Percentiles rank a stretch among this genome's conserved stretches.
Conservation (phyloP, 2,888 invertebrate genomes). For the Trachelus tabidus region DNA sequence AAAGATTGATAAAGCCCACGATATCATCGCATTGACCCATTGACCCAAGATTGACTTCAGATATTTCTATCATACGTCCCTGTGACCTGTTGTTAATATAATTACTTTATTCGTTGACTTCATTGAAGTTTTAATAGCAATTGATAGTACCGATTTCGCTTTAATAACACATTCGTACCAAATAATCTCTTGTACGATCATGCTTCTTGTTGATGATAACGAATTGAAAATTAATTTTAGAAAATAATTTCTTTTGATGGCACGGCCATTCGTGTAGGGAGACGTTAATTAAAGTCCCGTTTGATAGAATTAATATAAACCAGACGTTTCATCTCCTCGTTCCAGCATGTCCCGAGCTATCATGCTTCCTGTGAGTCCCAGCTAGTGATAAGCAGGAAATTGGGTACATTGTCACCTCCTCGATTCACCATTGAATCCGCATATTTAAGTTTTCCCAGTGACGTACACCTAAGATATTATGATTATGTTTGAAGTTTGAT, state of each 20-base stretch:
- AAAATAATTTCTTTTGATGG: not conserved
- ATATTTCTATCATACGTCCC: not conserved
- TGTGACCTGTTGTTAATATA: not conserved
- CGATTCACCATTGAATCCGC: not conserved
- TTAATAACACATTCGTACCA: not conserved
- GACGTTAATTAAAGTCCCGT: not conserved
- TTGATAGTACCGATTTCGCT: not conserved
- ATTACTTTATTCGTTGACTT: not conserved
- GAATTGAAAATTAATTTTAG: not conserved
- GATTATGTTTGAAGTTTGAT: not conserved
- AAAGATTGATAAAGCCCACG: not conserved
- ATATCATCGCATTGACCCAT: not conserved
- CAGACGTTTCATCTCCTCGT: not conserved
- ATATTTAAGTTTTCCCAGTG: not conserved
- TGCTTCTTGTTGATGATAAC: not conserved
- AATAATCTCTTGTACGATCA: not conserved
- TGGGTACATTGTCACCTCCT: constrained; percentile 30
- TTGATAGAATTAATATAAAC: not conserved
- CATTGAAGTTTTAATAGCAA: not conserved
- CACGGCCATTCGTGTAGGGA: not conserved
- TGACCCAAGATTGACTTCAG: not conserved
- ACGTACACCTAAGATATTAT: constrained; percentile 13
- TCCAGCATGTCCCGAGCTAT: not conserved
- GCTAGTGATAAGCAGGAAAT: constrained; percentile 47
- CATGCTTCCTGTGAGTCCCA: constrained; percentile 31